Conservation (phyloP, 2,888 invertebrate species). For the Achlya flavicornis region DNA sequence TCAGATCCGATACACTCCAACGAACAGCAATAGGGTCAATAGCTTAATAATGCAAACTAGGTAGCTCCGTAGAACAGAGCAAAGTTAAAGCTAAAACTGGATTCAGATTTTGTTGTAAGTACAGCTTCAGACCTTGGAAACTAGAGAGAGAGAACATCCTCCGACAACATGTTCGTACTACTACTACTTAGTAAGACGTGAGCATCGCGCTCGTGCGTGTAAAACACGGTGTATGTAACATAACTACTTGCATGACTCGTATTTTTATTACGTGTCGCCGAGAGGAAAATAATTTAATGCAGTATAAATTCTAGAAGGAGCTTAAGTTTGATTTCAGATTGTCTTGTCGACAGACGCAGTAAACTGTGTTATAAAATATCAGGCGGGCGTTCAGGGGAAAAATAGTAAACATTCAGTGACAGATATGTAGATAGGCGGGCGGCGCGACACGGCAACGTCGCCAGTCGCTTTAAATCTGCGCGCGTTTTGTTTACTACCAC, state of each 20-base stretch:
- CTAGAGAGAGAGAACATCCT: slow-evolving; percentile 28
- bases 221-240: slow-evolving; percentile 18
- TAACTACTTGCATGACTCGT: slow-evolving; percentile 17
- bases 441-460: slow-evolving; percentile 65
- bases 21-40: neutral
- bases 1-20: slow-evolving; percentile 19
- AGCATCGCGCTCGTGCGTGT: slow-evolving; percentile 35
- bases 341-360: neutral
- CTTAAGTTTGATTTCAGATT: neutral
- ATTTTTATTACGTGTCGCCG: slow-evolving; percentile 1
- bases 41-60: neutral
- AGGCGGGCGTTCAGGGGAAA: slow-evolving; percentile 22
- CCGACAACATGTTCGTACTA: slow-evolving; percentile 24
- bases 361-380: neutral
- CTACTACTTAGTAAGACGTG: slow-evolving; percentile 31
- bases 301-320: neutral
- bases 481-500: slow-evolving; percentile 72
- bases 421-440: slow-evolving; percentile 40
- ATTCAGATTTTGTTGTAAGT: slow-evolving; percentile 25
- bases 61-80: neutral
- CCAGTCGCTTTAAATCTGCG: slow-evolving; percentile 50
- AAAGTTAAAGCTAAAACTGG: slow-evolving; percentile 22
- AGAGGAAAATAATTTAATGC: neutral
- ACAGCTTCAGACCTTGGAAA: slow-evolving; percentile 29
- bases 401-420: slow-evolving; percentile 54